A percentile compares a stretch with the other conserved stretches of the same genome.
phyloP scores from a whole-genome alignment of 1,140 invertebrate species.

The Scaptomyza hsui region DNA sequence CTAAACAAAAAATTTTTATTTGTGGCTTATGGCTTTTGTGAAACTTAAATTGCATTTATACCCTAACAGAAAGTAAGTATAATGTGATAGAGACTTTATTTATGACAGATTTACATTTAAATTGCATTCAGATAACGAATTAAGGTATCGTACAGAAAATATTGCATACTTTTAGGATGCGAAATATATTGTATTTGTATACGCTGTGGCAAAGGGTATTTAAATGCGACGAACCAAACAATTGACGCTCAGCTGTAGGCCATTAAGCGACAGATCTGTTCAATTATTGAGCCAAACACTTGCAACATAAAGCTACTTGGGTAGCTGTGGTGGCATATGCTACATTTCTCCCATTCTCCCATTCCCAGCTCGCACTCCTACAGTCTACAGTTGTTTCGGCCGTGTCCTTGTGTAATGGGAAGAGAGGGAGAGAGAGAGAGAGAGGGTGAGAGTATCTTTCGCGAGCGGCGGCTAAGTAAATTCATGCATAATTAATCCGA shows the following conservation, averaged over 20 bases:
- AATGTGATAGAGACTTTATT: too few relatives aligned
- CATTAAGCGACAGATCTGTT: constrained; percentile 14
- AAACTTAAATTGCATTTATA: constrained; percentile 41
- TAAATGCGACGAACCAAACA: background rate
- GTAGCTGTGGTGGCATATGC: background rate
- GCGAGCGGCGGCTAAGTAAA: constrained; percentile 41
- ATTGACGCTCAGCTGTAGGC: background rate
- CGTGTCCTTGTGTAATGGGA: constrained; percentile 39
- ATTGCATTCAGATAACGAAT: too few relatives aligned
- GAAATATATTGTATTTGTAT: too few relatives aligned
- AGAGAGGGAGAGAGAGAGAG: too few relatives aligned
- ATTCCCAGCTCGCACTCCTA: background rate
- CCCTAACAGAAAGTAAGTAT: background rate
- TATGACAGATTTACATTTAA: too few relatives aligned
- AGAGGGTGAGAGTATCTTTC: constrained; percentile 15
- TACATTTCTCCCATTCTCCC: background rate
- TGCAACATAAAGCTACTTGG: constrained; percentile 1
- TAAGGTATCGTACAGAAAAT: too few relatives aligned
- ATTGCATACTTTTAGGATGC: too few relatives aligned
- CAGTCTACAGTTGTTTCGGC: background rate
- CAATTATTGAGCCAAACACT: constrained; percentile 14
- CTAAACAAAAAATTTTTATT: constrained; percentile 20
- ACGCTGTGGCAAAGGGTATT: background rate
- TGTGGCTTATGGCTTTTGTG: constrained; percentile 22
- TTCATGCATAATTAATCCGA: constrained; percentile 60